A percentile compares a stretch with the other conserved stretches of the same genome.
These are phyloP conservation scores for Turnix velox DNA, from an alignment of 2,113 vertebrate genomes.

Conservation along the genomic window DNA sequence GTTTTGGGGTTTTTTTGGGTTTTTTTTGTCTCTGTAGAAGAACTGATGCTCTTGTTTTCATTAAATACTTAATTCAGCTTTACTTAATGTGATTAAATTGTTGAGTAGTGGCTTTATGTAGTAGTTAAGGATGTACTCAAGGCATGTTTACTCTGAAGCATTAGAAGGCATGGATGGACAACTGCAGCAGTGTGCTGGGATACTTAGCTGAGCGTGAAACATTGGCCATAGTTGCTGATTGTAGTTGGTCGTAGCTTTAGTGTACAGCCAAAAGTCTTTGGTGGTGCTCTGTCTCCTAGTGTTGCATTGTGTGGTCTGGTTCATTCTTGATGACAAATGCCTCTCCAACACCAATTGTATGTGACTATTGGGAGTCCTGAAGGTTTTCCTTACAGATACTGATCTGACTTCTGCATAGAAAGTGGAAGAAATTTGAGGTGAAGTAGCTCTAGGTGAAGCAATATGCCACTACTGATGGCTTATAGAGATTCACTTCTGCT, in stretches of 20 bases:
- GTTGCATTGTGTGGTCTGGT: not conserved
- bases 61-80: not conserved
- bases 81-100: not conserved
- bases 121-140: not conserved
- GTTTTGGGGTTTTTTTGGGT: too few species aligned
- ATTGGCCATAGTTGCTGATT: not conserved
- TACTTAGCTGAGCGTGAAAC: not conserved
- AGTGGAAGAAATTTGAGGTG: not conserved
- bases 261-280: not conserved
- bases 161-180: not conserved
- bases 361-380: not conserved
- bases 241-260: not conserved
- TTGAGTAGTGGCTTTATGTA: not conserved
- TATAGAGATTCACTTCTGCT: not conserved
- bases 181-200: not conserved
- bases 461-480: not conserved
- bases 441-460: not conserved
- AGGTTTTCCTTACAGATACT: not conserved
- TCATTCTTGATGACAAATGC: not conserved
- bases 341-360: not conserved
- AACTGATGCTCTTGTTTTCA: not conserved
- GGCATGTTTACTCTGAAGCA: rapidly evolving
- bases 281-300: not conserved
- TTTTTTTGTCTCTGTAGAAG: not conserved
- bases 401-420: not conserved